A percentile compares a stretch with the other conserved stretches of the same genome.
Evolutionary conservation across 2,797 vertebrate species (phyloP).

Genomic region (Syndactyla subalaris): DNA sequence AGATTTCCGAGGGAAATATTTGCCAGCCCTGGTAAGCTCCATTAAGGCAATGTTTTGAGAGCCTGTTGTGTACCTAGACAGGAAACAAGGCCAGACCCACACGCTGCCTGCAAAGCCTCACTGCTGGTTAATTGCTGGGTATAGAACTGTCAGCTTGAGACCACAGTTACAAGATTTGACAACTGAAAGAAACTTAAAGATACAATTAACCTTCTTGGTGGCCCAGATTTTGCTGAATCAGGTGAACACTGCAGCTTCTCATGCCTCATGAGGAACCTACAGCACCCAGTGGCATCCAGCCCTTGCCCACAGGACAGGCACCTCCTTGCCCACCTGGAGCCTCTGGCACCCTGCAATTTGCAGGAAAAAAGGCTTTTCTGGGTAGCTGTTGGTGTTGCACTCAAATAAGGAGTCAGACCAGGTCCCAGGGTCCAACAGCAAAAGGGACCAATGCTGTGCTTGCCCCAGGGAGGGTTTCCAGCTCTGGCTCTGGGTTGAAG

Average conservation of each 20-base stretch:
- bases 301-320: not conserved
- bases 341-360: fast-evolving
- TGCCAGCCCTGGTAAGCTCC: conserved; percentile 2
- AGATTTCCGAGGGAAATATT: conserved; percentile 1
- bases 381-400: not conserved
- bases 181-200: conserved; percentile 23
- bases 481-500: not conserved
- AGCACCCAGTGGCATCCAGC: not conserved
- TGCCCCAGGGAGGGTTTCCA: not conserved
- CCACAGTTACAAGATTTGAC: not conserved
- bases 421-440: not conserved
- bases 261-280: not conserved
- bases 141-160: conserved; percentile 20
- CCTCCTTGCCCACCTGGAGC: not conserved
- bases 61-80: not conserved
- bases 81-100: conserved; percentile 5
- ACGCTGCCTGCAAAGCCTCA: not conserved
- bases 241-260: not conserved
- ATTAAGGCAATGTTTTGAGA: conserved; percentile 8
- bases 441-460: fast-evolving
- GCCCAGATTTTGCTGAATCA: not conserved
- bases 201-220: conserved; percentile 21
- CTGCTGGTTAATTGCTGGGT: conserved; percentile 36
- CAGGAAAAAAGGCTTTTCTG: not conserved
- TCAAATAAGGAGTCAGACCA: not conserved